Evolutionary conservation across 2,113 vertebrate genomes (phyloP), one percentile per base, ranked within the genome.

Genomic region (Pandion haliaetus): DNA sequence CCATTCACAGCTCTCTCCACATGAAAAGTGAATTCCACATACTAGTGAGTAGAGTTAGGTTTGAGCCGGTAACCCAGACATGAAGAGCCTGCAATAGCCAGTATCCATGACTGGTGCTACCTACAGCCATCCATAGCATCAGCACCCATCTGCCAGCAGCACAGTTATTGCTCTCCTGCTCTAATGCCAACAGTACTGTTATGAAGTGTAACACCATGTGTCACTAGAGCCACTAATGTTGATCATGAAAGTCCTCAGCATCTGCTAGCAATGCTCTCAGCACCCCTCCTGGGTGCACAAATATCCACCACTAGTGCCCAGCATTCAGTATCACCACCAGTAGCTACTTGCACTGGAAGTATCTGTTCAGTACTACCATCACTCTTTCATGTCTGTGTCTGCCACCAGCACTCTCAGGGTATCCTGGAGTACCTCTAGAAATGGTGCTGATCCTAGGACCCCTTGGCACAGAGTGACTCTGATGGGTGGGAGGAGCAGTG

Each of bases 361-460:
- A 52, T 38, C 79, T 82, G 29, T 12, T 61, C 29, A 50, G 49
- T 16, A 42, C 49, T 50, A 62, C 32, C 44, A 47, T 12, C 58
- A 15, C 29, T n/a, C 47, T 4, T 2, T 9, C 17, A 14, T 0
- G 0, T 31, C 58, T 24, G 23, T 31, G 40, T 18, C 42, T 77
- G 70, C 47, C 63, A 83, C 55, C 66, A 95, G 36, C 52, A 54
- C 40, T 9, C 58, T 54, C 18, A 66, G 72, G 42, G 88, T 78
- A 61, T 58, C 19, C 55, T 10, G 4, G 19, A 10, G 28, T 42
- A 25, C 17, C 9, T 47, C 55, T 26, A 55, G 79, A n/a, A 80
- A n/a, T 1, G 18, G 54, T 44, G 67, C 49, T 9, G 26, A 8
- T 23, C 17, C 81, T 40, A 52, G 29, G 42, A 69, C 3, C 13